Evolutionary conservation across 2,113 vertebrate genomes (phyloP), one percentile per base, ranked within the genome.

Genomic region (Eonycteris spelaea): DNA sequence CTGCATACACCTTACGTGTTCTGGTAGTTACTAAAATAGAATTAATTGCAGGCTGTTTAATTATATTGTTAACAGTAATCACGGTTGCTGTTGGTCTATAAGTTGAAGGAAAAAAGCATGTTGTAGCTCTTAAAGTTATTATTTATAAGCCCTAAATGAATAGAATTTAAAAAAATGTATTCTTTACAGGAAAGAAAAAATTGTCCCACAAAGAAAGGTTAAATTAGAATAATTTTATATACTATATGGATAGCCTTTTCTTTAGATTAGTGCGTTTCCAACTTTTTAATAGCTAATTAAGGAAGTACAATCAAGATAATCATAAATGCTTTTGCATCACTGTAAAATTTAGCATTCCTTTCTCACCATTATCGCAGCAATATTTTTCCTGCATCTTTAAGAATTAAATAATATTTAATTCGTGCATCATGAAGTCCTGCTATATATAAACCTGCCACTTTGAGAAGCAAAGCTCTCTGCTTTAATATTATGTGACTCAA

Each of bases 291-390:
- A 78, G 22, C 78, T 94, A 73, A 43, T 26, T 73, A 57, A 86
- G 48, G 75, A 95, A 97, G 93, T 97, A 89, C 95, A 93, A 95
- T 94, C 19, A 93, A 94, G 53, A 95, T 90, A 70, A 95, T 86
- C 53, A 80, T 93, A 90, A 84, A 77, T 68, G n/a, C 63, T 33
- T 70, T 73, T 96, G 65, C 80, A 61, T 55, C 59, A 91, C 26
- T 80, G 11, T 65, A 89, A 90, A 93, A 78, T 89, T 70, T 28
- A 91, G 7, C 53, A 57, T 90, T 53, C 33, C 24, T 53, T 75
- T 91, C 86, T 71, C 26, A 77, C 6, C 4, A 85, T 95, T 80
- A 95, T 91, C 40, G 71, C 53, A 79, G 48, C 51, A 85, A 57
- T 85, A 82, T 79, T 93, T 96, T 87, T 45, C 40, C 7, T 73